These are phyloP conservation scores for Hydropotes inermis DNA, from an alignment of 2,113 vertebrate species.

Conservation along the genomic window DNA sequence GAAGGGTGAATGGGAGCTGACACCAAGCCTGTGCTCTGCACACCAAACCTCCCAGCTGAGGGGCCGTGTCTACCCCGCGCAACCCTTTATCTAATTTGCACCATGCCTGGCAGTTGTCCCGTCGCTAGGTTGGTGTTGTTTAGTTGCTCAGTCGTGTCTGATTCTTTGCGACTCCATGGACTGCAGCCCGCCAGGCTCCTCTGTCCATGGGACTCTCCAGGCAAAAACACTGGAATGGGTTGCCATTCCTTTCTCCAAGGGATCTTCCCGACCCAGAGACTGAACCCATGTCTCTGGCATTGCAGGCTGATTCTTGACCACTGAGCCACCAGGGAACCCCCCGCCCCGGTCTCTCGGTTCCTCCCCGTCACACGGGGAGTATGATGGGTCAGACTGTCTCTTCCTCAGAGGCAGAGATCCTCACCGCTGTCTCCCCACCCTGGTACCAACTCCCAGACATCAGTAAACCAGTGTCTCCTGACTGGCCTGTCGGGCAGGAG, in stretches of 20 bases:
- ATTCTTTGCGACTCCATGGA: rapidly evolving
- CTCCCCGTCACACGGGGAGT: too few relatives aligned
- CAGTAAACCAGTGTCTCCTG: neutral
- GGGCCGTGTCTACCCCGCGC: too few relatives aligned
- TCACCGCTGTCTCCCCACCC: neutral
- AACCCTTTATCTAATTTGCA: neutral
- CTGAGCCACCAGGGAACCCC: neutral
- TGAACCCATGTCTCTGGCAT: neutral
- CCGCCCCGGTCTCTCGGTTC: neutral
- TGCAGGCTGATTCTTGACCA: neutral
- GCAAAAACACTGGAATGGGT: neutral
- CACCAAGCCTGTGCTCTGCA: neutral
- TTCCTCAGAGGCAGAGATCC: neutral
- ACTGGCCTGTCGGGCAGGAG: neutral
- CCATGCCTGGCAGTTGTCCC: neutral
- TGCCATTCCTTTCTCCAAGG: neutral
- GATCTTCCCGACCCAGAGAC: neutral
- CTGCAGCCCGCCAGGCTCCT: neutral
- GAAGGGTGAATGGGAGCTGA: neutral
- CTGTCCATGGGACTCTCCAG: neutral
- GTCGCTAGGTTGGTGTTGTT: rapidly evolving
- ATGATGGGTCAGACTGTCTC: too few relatives aligned
- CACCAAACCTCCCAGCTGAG: neutral
- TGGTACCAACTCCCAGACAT: neutral
- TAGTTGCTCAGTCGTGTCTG: neutral